These are phyloP conservation scores for Ochropleura plecta DNA, from an alignment of 2,888 invertebrate genomes.

Conservation along the genomic window DNA sequence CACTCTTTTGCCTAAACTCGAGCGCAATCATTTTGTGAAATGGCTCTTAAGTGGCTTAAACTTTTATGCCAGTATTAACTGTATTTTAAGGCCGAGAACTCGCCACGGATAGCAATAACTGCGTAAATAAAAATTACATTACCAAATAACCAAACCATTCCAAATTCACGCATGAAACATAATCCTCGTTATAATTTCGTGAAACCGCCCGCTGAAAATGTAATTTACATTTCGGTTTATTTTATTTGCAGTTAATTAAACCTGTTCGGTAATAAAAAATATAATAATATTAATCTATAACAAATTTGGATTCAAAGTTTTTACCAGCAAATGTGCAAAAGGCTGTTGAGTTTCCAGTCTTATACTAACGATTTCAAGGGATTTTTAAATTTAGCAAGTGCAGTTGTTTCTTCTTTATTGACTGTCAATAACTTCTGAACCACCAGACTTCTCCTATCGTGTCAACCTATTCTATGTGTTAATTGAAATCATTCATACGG, in stretches of 20 bases:
- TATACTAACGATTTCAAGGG: not conserved
- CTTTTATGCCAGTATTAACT: constrained; percentile 13
- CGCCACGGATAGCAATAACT: not conserved
- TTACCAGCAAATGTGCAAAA: not conserved
- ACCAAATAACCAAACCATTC: not conserved
- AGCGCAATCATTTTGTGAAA: too few species aligned
- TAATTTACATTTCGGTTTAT: constrained; percentile 9
- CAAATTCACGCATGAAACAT: constrained; percentile 24
- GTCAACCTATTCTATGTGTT: not conserved
- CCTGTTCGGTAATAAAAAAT: constrained; percentile 10
- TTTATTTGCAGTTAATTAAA: constrained; percentile 13
- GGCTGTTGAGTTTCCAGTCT: not conserved
- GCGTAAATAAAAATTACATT: constrained; percentile 6
- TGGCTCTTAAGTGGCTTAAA: constrained; percentile 29
- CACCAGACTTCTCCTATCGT: not conserved
- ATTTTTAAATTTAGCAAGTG: not conserved
- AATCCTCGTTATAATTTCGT: constrained; percentile 11
- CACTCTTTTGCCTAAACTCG: too few species aligned
- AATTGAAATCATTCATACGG: not conserved
- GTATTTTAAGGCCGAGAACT: constrained; percentile 19
- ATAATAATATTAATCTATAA: not conserved
- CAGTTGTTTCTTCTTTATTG: not conserved
- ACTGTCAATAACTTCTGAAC: not conserved
- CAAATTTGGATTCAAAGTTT: constrained; percentile 4
- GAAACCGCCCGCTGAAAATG: constrained; percentile 15